Evolutionary conservation across 2,888 invertebrate species (phyloP).

Genomic region (Cacoxenus indagator): DNA sequence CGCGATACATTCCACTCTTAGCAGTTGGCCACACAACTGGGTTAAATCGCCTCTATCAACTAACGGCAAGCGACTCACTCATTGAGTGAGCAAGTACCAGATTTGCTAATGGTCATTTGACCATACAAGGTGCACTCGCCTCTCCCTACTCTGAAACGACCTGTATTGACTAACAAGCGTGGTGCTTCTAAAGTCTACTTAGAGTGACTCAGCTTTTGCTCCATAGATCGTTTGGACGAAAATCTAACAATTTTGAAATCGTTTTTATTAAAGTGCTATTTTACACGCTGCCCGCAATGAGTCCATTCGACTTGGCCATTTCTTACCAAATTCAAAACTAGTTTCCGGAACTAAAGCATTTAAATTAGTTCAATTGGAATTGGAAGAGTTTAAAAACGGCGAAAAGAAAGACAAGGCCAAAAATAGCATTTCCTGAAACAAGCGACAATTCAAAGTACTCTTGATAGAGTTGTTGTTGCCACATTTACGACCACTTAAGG

Average conservation of each 20-base stretch:
- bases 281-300: background rate
- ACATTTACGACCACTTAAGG: background rate
- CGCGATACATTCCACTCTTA: slow-evolving; percentile 28
- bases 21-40: slow-evolving; percentile 62
- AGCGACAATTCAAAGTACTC: background rate
- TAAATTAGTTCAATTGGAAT: background rate
- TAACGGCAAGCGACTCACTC: slow-evolving; percentile 45
- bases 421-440: background rate
- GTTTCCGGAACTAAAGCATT: background rate
- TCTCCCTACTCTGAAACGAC: background rate
- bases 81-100: slow-evolving; percentile 53
- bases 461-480: background rate
- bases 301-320: background rate
- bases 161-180: background rate
- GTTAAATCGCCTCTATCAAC: slow-evolving; percentile 54
- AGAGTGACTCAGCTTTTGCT: background rate
- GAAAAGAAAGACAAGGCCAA: background rate
- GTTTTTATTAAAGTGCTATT: background rate
- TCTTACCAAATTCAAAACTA: background rate
- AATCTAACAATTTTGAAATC: background rate
- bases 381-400: background rate
- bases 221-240: background rate
- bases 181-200: background rate
- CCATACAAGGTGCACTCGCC: slow-evolving; percentile 51
- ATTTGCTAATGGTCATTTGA: slow-evolving; percentile 55